Evolutionary conservation across 2,797 vertebrate species (phyloP).

Genomic region (Enteromius mattozi): DNA sequence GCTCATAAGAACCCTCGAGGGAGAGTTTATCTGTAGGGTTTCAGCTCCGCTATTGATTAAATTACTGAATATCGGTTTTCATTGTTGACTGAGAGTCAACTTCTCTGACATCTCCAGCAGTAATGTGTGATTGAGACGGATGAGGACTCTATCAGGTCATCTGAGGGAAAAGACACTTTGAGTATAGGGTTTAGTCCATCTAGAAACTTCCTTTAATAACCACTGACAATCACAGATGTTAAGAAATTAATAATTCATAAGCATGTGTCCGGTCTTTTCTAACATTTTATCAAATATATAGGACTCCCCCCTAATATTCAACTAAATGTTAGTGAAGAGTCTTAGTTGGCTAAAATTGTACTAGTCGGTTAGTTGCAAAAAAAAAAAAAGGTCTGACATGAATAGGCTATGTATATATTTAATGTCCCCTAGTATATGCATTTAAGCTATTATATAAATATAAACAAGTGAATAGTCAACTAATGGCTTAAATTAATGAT

Average conservation of each 20-base stretch:
- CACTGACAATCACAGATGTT: not conserved
- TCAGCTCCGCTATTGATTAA: conserved; percentile 56
- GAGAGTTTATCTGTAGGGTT: conserved; percentile 42
- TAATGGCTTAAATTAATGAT: not conserved
- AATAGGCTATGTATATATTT: not conserved
- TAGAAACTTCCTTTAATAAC: not conserved
- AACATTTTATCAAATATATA: not conserved
- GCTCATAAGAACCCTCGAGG: not conserved
- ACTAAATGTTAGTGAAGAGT: not conserved
- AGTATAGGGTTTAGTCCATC: not conserved
- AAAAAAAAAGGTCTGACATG: not conserved
- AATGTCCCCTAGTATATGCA: not conserved
- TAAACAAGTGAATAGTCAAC: not conserved
- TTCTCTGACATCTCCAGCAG: conserved; percentile 40
- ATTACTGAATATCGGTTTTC: conserved; percentile 46
- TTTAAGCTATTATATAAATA: not conserved
- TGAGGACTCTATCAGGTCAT: conserved; percentile 31
- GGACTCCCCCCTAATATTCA: not conserved
- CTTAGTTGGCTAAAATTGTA: not conserved
- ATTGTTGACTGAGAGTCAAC: conserved; percentile 43
- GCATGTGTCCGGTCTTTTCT: not conserved
- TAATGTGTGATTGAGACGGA: conserved; percentile 51
- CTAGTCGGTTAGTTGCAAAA: rapidly evolving
- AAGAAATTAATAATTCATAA: not conserved
- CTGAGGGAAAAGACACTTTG: not conserved